Evolutionary conservation across 2,113 vertebrate species (phyloP), one percentile per base, ranked within the genome.

Genomic region (Lynx canadensis): DNA sequence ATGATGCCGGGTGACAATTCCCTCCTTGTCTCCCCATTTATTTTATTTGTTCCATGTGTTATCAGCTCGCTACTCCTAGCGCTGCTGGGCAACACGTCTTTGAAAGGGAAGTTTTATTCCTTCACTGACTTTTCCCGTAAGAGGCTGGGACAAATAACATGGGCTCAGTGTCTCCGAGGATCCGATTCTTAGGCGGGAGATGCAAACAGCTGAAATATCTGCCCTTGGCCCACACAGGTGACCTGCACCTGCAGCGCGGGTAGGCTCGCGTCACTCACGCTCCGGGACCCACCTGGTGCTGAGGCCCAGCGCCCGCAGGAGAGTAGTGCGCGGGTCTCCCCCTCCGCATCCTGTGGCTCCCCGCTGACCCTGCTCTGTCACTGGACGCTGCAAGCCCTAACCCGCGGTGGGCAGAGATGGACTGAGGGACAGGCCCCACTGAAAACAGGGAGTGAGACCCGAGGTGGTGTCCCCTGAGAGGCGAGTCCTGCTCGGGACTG

Each of bases 271-370:
- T 60, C 57, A 60, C 57, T 60, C 21, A 23, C 3, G 8, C 18
- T 19, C 55, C 57, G 0, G 57, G 57, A 23, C 57, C 57, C 21
- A 60, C 21, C 57, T 60, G 57, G 16, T 60, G 57, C 97, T 95
- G 60, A 97, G 48, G 80, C 96, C 76, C 95, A 98, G 93, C 0
- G 91, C 79, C 18, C 95, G 86, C 2, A 97, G 55, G 4, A 98
- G 95, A 60, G 94, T 96, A 98, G n/a, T 4, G 98, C 45, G 68
- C 0, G 88, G 79, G 93, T 14, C 27, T 16, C 9, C 57, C 63
- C 29, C 41, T 82, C 14, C 0, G 1, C 7, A 4, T 31, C 7
- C 18, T 65, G 27, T n/a, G 0, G 0, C 50, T 50, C 23, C 38
- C 14, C 0, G 1, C 33, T 2, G 33, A 29, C 13, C 45, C 13